Conservation (phyloP, 2,113 vertebrate species). For the Tupaia tana region DNA sequence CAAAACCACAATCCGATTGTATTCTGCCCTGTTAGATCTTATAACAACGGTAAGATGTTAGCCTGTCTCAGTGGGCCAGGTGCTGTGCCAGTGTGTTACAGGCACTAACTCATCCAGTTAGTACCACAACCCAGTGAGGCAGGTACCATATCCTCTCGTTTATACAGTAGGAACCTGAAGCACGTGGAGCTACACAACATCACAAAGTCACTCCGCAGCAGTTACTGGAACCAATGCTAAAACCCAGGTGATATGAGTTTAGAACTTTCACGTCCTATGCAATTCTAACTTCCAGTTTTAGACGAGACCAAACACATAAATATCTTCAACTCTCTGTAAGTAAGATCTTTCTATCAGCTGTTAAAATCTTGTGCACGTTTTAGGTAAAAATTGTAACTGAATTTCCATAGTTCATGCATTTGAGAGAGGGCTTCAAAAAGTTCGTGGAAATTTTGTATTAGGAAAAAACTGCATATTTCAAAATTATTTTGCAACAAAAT, state of each 20-base stretch:
- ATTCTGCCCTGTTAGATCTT: neutral
- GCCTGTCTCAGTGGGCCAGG: neutral
- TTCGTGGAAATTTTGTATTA: no score
- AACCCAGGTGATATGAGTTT: neutral
- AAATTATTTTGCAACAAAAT: no score
- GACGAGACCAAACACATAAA: neutral
- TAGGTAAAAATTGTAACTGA: neutral
- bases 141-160: conserved; percentile 17
- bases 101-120: neutral
- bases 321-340: neutral
- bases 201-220: neutral
- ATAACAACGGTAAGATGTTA: neutral
- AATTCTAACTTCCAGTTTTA: neutral
- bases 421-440: no score
- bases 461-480: no score
- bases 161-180: neutral
- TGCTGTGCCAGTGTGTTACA: neutral
- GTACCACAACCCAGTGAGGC: neutral
- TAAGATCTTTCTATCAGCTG: neutral
- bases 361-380: neutral
- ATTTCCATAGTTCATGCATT: no score
- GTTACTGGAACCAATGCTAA: neutral
- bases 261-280: neutral
- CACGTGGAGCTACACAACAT: neutral
- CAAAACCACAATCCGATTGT: neutral